Conservation (phyloP, 2,113 vertebrate species). For the Triplophysa rosa region DNA sequence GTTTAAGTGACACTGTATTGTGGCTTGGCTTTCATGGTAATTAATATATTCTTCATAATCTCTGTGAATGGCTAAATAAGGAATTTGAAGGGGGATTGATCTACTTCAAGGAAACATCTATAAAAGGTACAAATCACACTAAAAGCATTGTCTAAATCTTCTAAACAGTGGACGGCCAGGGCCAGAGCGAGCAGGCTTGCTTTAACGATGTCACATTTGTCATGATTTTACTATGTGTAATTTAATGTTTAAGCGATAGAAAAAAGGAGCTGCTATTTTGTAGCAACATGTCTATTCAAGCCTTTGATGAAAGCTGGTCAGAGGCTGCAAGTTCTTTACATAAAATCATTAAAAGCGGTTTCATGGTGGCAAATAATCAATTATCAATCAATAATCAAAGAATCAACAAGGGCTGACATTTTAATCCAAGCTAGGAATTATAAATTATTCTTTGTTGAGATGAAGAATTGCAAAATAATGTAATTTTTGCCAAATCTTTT, state of each 20-base stretch:
- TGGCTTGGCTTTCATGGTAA: slow-evolving; percentile 72
- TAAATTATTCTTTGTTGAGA: too few relatives aligned
- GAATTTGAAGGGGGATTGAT: slow-evolving; percentile 68
- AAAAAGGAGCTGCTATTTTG: slow-evolving; percentile 16
- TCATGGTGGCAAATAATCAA: background rate
- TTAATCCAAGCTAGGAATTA: too few relatives aligned
- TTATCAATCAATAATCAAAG: background rate
- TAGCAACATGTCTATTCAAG: background rate
- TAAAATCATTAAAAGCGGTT: background rate
- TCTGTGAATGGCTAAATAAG: slow-evolving; percentile 67
- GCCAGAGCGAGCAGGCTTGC: slow-evolving; percentile 24
- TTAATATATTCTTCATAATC: slow-evolving; percentile 74
- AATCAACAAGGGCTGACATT: background rate
- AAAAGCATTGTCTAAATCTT: slow-evolving; percentile 68
- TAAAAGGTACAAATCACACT: slow-evolving; percentile 73
- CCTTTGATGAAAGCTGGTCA: background rate
- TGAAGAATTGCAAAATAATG: slow-evolving; percentile 8
- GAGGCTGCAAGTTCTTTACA: background rate
- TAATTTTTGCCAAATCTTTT: background rate
- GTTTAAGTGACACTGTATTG: slow-evolving; percentile 61
- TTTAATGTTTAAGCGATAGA: background rate
- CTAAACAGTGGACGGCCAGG: slow-evolving; percentile 50
- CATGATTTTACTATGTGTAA: background rate
- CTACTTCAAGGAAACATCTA: slow-evolving; percentile 57
- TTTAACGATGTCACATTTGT: slow-evolving; percentile 16